These are phyloP conservation scores for Dasypus novemcinctus DNA, from an alignment of 2,113 vertebrate species.

Conservation along the genomic window DNA sequence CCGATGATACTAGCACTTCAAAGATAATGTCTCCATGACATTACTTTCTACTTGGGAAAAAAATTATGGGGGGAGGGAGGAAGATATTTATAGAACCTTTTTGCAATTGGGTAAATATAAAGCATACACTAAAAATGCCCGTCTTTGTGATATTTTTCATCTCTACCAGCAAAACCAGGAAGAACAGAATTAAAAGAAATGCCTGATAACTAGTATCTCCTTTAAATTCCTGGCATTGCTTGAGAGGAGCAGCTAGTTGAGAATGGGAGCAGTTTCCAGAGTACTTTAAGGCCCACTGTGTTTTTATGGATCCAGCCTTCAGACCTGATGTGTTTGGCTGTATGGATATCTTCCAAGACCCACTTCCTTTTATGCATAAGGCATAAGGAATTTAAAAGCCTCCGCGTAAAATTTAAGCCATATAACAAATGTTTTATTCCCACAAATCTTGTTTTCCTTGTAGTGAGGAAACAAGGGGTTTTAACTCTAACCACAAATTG, in stretches of 20 bases:
- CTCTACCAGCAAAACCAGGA: neutral
- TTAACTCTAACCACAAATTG: constrained; percentile 78
- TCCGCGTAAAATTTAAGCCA: constrained; percentile 60
- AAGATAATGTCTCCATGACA: neutral
- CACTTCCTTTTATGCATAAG: constrained; percentile 42
- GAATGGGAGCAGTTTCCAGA: rapidly evolving
- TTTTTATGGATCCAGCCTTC: neutral
- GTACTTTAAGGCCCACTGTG: rapidly evolving
- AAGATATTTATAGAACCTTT: neutral
- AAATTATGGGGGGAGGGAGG: neutral
- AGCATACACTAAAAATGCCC: neutral
- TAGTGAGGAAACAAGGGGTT: constrained; percentile 74
- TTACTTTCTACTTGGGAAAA: neutral
- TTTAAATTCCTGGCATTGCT: rapidly evolving
- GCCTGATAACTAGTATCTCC: neutral
- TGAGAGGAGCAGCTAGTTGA: neutral
- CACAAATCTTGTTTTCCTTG: constrained; percentile 77
- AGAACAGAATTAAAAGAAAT: neutral
- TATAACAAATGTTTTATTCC: constrained; percentile 77
- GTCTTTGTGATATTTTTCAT: neutral
- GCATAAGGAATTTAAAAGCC: constrained; percentile 36
- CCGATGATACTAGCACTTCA: neutral
- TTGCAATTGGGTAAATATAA: neutral
- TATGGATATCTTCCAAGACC: neutral
- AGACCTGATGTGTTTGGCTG: neutral